These are phyloP conservation scores for Scolanthus callimorphus DNA, from an alignment of 92 coral and sea anemone species.

Conservation along the genomic window DNA sequence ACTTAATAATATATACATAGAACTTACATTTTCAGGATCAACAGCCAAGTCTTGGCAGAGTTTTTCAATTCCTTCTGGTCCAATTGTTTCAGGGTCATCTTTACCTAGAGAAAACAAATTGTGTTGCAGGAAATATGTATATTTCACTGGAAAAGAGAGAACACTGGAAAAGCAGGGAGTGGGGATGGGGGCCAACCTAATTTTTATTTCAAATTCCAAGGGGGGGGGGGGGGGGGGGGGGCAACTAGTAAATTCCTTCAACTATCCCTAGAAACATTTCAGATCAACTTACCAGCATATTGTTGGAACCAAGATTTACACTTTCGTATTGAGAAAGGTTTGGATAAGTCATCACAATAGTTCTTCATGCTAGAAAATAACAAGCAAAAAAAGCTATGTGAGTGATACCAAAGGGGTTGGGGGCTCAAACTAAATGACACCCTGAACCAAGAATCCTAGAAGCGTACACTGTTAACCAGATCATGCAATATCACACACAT, in stretches of 20 bases:
- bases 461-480: too few relatives aligned
- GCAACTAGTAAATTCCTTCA: too few relatives aligned
- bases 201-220: too few relatives aligned
- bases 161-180: too few relatives aligned
- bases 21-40: conserved; percentile 85
- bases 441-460: too few relatives aligned
- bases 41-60: conserved; percentile 78
- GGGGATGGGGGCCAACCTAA: not conserved
- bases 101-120: conserved; percentile 30
- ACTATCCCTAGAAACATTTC: too few relatives aligned
- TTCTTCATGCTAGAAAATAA: conserved; percentile 24
- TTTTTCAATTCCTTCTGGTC: conserved; percentile 85
- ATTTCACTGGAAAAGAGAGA: too few relatives aligned
- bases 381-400: not conserved
- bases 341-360: conserved; percentile 56
- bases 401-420: too few relatives aligned
- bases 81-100: conserved; percentile 83
- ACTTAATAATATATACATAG: not conserved
- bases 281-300: conserved; percentile 85
- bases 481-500: too few relatives aligned
- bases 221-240: too few relatives aligned
- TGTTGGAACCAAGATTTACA: conserved; percentile 83
- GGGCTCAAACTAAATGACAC: too few relatives aligned
- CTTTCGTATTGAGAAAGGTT: conserved; percentile 68
- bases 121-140: too few relatives aligned